Evolutionary conservation across 1,140 invertebrate genomes (phyloP), one percentile per base, ranked within the genome.

Genomic region (Drosophila busckii): DNA sequence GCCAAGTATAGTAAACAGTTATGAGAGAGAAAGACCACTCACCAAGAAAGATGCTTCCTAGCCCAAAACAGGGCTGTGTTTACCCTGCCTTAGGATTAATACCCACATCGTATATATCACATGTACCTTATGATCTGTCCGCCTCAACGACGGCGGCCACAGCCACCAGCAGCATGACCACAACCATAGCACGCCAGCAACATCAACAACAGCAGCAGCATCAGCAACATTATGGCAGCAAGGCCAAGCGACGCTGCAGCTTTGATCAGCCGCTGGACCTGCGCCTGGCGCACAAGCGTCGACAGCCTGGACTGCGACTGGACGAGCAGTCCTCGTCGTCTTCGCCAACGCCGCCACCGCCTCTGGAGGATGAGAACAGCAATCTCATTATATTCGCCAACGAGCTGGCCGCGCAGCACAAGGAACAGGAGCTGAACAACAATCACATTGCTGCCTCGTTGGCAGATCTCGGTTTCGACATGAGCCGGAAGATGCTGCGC

Each of bases 21-120:
- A 93, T 94, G 93, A 91, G 93, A 88, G 93, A 94, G 88, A 94
- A 94, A 88, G 92, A 94, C 88, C 92, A 93, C 55, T 93, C 91
- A 71, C 93, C 93, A 53, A 89, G 93, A 80, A 93, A 94, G 88
- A 93, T 93, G 92, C 87, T 90, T 75, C 90, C 90, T 78, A 93
- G 91, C 76, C 92, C 92, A 25, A 93, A 93, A 83, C 92, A 93
- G 84, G 92, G 91, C 35, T 90, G 91, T 62, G 91, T 93, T 29
- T 93, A 93, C 85, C 92, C 92, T 15, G 73, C 92, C 54, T 90
- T 91, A 73, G 88, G 90, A 19, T 88, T 90, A 54, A 89, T 91
- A 41, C 88, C 91, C 52, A 37, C 85, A 48, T 82, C 84, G 53
- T 84, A 76, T 70, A 70, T 80, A 75, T 84, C 86, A 67, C 85